phyloP scores from a whole-genome alignment of 2,797 vertebrate genomes.

The Rhinogobio ventralis region DNA sequence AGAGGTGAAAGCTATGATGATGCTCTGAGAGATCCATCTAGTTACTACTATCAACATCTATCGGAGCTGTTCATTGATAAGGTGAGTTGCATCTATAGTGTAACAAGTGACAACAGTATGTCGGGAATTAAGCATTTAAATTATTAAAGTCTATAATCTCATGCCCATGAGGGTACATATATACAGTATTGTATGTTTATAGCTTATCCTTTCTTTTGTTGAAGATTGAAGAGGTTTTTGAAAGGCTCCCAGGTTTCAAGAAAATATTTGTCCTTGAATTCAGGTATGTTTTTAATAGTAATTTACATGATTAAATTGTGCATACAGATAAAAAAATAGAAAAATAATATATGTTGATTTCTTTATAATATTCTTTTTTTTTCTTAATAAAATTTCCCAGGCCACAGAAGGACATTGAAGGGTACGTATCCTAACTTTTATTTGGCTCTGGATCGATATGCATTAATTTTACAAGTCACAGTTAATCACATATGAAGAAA shows the following conservation, averaged over 20 bases:
- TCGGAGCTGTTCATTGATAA: conserved; percentile 81
- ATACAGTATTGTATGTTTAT: not conserved
- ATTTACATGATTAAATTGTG: not conserved
- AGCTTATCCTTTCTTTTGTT: not conserved
- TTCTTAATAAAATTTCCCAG: conserved; percentile 70
- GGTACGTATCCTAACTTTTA: conserved; percentile 75
- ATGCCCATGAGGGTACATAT: not conserved
- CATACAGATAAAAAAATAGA: not conserved
- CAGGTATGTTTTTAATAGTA: conserved; percentile 79
- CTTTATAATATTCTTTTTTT: conserved; percentile 37
- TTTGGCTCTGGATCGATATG: conserved; percentile 35
- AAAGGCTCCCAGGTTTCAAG: conserved; percentile 88
- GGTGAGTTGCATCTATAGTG: conserved; percentile 70
- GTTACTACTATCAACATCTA: conserved; percentile 78
- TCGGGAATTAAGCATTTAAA: not conserved
- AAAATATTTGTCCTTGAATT: conserved; percentile 83
- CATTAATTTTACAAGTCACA: conserved; percentile 36
- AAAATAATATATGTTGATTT: conserved; percentile 27
- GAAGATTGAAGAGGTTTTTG: conserved; percentile 86
- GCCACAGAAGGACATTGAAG: conserved; percentile 83
- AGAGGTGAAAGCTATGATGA: conserved; percentile 80
- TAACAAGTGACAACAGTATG: not conserved
- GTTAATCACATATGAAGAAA: conserved; percentile 25
- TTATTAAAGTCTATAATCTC: not conserved
- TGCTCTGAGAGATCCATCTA: conserved; percentile 82